Base-by-base conservation (phyloP, 2,888 invertebrate species). In the Anoncus sp. region DNA sequence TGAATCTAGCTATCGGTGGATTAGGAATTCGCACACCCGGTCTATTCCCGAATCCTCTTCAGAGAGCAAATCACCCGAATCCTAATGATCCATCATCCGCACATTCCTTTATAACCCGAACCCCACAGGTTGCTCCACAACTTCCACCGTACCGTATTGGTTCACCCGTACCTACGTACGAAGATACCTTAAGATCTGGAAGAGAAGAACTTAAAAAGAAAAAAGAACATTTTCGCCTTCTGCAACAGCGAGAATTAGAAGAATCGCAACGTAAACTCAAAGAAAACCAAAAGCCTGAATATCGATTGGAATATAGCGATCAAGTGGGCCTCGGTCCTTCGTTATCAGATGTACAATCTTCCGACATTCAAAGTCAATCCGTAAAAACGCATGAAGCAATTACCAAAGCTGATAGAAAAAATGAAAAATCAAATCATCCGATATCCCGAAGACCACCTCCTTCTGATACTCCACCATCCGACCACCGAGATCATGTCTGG, bases 241-340 rank as follows among this genome's bases (percentile, higher is more conserved):
- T 43, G 43, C 43, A 43, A 43, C 43, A 43, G n/a, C 7, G n/a
- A 43, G 43, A 43, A 43, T n/a, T 43, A 43, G 43, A 43, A 43
- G 43, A 43, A 43, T 43, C 43, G 7, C 43, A 43, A 43, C 43
- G 43, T 43, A 43, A 43, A 35, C 35, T 35, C 35, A 35, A 35
- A 35, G 6, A 35, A 35, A 35, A 35, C 10, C 35, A 35, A 10
- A 43, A 43, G n/a, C 55, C 31, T 55, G 14, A 55, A 55, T 55
- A 55, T 55, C 55, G 55, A 55, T 55, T 55, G 27, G 55, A 55
- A 55, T 55, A 55, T 27, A 55, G 55, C 55, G n/a, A 55, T 55
- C 55, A 55, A 27, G 55, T 7, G 27, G 27, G 55, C 31, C 55
- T 27, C 55, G 14, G 55, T 31, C 55, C 31, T 27, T 55, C 55